Evolutionary conservation across 1,140 invertebrate genomes (phyloP), one percentile per base, ranked within the genome.

Genomic region (Tribolium castaneum): DNA sequence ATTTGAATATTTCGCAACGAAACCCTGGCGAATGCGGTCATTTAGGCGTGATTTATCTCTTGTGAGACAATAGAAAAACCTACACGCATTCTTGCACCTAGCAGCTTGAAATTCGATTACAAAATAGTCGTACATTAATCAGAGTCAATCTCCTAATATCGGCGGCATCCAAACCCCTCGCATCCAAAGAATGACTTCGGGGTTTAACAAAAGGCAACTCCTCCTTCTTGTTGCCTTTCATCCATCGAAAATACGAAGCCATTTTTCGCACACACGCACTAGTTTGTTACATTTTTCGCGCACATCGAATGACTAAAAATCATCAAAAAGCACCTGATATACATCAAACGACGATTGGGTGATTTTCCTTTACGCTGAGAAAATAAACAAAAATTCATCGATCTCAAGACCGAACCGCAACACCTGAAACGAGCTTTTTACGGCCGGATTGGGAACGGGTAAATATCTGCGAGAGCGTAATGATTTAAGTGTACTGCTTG

Each of bases 181-280:
- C 91, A 87, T 95, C 94, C 82, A 96, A 86, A 6, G 94, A 95
- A 70, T 93, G 89, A 85, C 93, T 95, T 45, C 94, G 89, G 1
- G 92, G 92, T 76, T 93, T 93, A 59, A 89, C 85, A 72, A 89
- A 88, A 78, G 88, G 87, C 70, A 90, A 80, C 81, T 90, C 89
- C 82, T 93, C 91, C 85, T 90, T 89, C 85, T 91, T 91, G 85
- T 88, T 70, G 83, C 88, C 85, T 82, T 92, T 92, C 81, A 93
- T 92, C 93, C 92, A 94, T 80, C 90, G 89, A 83, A 93, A 93
- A 83, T 93, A 93, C 77, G 91, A 90, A 35, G 92, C 89, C 92
- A 93, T 93, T 45, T 66, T 62, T 22, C 13, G 14, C 59, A 66
- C 59, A 34, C 19, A 19, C 22, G 30, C 59, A 66, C 30, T 14